These are phyloP conservation scores for Horisme vitalbata DNA, from an alignment of 2,888 invertebrate genomes.

Conservation along the genomic window DNA sequence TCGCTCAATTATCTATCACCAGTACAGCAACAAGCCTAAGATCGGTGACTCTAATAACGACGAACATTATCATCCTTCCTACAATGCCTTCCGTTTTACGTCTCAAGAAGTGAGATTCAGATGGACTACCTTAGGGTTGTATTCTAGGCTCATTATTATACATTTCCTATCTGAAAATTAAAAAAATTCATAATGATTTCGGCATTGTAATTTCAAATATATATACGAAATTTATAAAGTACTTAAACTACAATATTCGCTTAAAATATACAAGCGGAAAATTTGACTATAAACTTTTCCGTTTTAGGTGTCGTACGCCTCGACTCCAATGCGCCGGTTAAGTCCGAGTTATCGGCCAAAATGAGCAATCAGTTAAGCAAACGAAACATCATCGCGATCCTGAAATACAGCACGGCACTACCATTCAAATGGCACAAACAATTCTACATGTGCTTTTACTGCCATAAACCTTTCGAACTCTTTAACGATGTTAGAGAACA, in stretches of 20 bases:
- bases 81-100: no score
- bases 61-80: no score
- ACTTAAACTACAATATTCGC: no score
- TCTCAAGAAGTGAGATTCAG: no score
- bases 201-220: no score
- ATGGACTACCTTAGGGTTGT: not conserved
- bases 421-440: conserved; percentile 56
- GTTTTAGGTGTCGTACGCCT: conserved; percentile 46
- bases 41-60: no score
- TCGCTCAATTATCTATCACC: no score
- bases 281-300: conserved; percentile 32
- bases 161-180: not conserved
- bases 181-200: no score
- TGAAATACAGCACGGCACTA: conserved; percentile 43
- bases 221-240: no score
- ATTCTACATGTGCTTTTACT: conserved; percentile 50
- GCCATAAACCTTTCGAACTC: conserved; percentile 42
- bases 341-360: conserved; percentile 42
- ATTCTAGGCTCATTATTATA: not conserved
- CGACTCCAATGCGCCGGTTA: conserved; percentile 29
- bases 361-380: conserved; percentile 49
- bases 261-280: no score
- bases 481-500: conserved; percentile 16
- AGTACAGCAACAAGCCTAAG: no score
- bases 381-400: conserved; percentile 44